Evolutionary conservation across 2,797 vertebrate species (phyloP), one percentile per base, ranked within the genome.

Genomic region (Hippoglossus hippoglossus): DNA sequence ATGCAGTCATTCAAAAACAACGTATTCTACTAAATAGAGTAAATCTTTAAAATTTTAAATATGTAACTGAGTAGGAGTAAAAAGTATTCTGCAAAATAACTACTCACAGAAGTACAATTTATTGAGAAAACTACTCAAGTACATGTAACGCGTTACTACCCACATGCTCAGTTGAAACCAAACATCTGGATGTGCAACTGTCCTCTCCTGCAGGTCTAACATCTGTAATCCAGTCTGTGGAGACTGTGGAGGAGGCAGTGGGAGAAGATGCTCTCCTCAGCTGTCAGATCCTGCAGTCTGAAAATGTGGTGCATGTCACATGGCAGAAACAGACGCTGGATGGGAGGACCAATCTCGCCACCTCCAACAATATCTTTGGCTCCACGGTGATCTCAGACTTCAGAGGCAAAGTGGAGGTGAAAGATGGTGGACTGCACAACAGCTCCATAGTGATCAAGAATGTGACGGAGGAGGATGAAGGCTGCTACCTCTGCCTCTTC

Each of bases 401-500:
- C 36, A 39, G 11, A 39, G 36, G 11, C 1, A 79, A 49, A 12
- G 6, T 88, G 22, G 0, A 51, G 49, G 59, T 90, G 24, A 22
- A 3, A 22, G 0, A 44, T 0, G 5, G 19, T 10, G 80, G 57
- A 19, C 78, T 89, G 13, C 56, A 76, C 21, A 70, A 60, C 63
- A 47, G 22, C 74, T 84, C 85, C 44, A 72, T 91, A 5, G 31
- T 73, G 2, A 67, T 92, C 70, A 73, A 0, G 22, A 28, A 62
- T 0, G 15, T 87, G 49, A 79, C 2, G 0, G 18, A 39, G 19
- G 4, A 70, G 47, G 89, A 91, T 36, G 69, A 86, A 66, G 31
- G 65, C 0, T 89, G 84, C 67, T 90, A 80, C 44, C 36, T 0
- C 10, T 91, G 91, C 67, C 2, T 88, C 81, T 88, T 90, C 34